These are phyloP conservation scores for Diadegma fenestrale DNA, from an alignment of 2,888 invertebrate species.

Conservation along the genomic window DNA sequence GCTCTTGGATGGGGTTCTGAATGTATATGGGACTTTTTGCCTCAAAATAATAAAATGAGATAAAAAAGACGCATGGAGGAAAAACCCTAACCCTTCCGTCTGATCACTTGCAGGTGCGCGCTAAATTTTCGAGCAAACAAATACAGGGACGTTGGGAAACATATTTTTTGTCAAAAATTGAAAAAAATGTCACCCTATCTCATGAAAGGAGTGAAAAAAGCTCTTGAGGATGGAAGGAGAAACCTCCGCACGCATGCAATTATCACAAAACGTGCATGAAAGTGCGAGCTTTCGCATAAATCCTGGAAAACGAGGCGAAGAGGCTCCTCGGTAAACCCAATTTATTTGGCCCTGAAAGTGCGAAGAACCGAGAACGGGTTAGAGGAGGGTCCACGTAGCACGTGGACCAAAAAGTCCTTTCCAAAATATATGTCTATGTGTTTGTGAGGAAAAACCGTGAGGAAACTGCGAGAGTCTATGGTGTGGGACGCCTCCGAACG, in stretches of 20 bases:
- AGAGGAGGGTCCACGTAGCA: constrained; percentile 60
- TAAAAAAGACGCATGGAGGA: constrained; percentile 29
- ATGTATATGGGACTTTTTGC: constrained; percentile 20
- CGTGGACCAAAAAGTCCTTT: constrained; percentile 78
- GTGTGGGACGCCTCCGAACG: constrained; percentile 85
- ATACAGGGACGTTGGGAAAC: constrained; percentile 24
- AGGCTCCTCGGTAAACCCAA: constrained; percentile 80
- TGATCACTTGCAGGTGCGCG: constrained; percentile 37
- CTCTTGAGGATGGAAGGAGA: constrained; percentile 37
- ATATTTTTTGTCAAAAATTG: constrained; percentile 50
- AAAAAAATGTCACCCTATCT: constrained; percentile 14
- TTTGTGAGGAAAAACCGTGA: constrained; percentile 48
- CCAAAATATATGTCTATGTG: constrained; percentile 8
- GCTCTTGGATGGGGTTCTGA: constrained; percentile 71
- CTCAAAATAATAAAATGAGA: constrained; percentile 4
- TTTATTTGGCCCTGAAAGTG: constrained; percentile 81
- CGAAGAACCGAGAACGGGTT: constrained; percentile 72
- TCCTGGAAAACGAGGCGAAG: constrained; percentile 64
- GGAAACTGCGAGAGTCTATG: constrained; percentile 31
- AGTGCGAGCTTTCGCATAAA: constrained; percentile 52
- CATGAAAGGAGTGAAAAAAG: constrained; percentile 18
- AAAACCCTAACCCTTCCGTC: constrained; percentile 9
- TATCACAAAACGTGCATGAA: constrained; percentile 48
- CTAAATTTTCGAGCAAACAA: constrained; percentile 61
- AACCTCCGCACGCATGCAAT: constrained; percentile 53